Percentiles rank a stretch among this genome's conserved stretches.
Conservation (phyloP, 2,797 vertebrate genomes). For the Anniella stebbinsi region DNA sequence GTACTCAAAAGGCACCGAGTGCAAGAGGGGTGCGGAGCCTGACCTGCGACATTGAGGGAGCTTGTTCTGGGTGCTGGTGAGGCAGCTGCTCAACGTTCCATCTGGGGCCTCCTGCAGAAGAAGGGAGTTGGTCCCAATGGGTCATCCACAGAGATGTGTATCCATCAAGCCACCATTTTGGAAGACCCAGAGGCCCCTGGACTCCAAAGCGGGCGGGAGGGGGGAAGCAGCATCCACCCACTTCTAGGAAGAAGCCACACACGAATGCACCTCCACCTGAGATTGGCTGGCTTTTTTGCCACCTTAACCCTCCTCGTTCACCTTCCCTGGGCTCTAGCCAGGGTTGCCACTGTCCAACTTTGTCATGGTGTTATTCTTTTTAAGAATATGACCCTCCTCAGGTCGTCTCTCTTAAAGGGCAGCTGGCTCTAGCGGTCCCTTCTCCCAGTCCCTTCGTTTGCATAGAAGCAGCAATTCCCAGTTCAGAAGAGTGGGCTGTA, state of each 20-base stretch:
- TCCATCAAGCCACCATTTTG: no score
- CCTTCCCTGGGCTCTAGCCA: not conserved
- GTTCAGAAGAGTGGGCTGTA: not conserved
- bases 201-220: not conserved
- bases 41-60: fast-evolving
- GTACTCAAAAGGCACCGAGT: conserved; percentile 75
- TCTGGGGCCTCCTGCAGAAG: not conserved
- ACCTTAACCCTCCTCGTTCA: no score
- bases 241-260: no score
- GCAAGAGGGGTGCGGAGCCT: conserved; percentile 21
- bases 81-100: not conserved
- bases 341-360: not conserved
- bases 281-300: no score
- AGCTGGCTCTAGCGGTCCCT: no score
- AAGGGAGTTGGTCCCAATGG: not conserved
- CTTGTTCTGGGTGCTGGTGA: conserved; percentile 43
- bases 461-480: no score
- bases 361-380: not conserved
- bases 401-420: no score
- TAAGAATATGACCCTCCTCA: not conserved
- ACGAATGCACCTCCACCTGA: no score
- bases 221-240: no score
- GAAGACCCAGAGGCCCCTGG: no score
- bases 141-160: not conserved
- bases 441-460: not conserved